Evolutionary conservation across 2,888 invertebrate species (phyloP), one percentile per base, ranked within the genome.

Genomic region (Drosophila limbata): DNA sequence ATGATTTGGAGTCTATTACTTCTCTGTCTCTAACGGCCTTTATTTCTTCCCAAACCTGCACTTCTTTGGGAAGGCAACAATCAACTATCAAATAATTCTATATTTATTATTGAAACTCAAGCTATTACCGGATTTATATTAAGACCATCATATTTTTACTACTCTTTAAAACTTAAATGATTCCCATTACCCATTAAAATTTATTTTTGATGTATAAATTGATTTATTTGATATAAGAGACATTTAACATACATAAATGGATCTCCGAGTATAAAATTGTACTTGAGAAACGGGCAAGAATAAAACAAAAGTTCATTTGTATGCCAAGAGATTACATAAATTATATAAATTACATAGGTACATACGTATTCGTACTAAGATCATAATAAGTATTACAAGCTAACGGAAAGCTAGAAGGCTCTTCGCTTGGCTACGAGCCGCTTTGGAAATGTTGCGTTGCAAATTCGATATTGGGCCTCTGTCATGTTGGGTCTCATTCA

Each of bases 401-500:
- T 88, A 83, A 81, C 68, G 69, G 69, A 83, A 88, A 85, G 83
- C 81, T 86, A 76, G 15, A 71, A 67, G 79, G 84, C 89, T 75
- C 73, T 71, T 83, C 65, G 87, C 87, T 86, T 76, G 55, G 87
- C 87, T 86, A 53, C 39, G 70, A 84, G 87, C 84, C 81, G 79
- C 89, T 84, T 84, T 84, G 84, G 89, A 88, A 79, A 72, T 84
- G 87, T 83, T 79, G 52, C 66, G 57, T 73, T 83, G 69, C 69
- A 77, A 79, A 85, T 81, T 63, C 67, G 73, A 68, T 55, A 65
- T 56, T 51, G 55, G 66, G 61, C 48, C 42, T 53, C 37, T 53
- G 52, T 55, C 63, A 60, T 66, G n/a, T 48, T 48, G 47, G 42
- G 3, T 15, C 55, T 82, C 60, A 84, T 73, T 89, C 88, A 57